phyloP scores from a whole-genome alignment of 2,888 invertebrate genomes.

The Nezara viridula region DNA sequence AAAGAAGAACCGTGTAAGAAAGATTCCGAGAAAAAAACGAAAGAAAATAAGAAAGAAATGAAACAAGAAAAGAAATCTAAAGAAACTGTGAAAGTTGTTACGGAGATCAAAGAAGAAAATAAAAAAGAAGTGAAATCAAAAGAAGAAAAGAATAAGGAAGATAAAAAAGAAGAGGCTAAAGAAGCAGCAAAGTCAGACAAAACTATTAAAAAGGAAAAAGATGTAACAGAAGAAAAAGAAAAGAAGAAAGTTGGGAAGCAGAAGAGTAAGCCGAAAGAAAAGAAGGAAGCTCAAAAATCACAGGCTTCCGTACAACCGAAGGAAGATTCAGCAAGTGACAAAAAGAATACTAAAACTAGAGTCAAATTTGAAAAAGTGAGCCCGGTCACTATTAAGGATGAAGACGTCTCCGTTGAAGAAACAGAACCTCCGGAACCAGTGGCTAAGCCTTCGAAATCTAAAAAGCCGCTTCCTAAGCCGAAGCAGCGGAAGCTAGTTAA shows the following conservation, averaged over 20 bases:
- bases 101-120: constrained; percentile 59
- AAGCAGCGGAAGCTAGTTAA: constrained; percentile 64
- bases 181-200: constrained; percentile 52
- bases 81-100: constrained; percentile 55
- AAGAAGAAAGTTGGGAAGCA: constrained; percentile 33
- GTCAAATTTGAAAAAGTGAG: constrained; percentile 32
- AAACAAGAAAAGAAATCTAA: constrained; percentile 64
- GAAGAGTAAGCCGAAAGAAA: not conserved
- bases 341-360: not conserved
- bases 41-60: constrained; percentile 65
- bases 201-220: constrained; percentile 55
- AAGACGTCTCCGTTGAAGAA: constrained; percentile 46
- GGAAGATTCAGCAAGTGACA: constrained; percentile 33
- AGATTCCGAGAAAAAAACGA: constrained; percentile 64
- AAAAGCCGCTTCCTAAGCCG: constrained; percentile 23
- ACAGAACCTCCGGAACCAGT: not conserved
- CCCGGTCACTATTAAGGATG: constrained; percentile 61
- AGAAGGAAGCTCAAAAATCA: constrained; percentile 47
- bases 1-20: constrained; percentile 62
- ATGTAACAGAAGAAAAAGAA: constrained; percentile 48
- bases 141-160: constrained; percentile 59
- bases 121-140: constrained; percentile 55
- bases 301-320: constrained; percentile 52
- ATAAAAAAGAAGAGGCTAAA: constrained; percentile 60
- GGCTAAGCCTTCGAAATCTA: not conserved